Conservation (phyloP, 2,113 vertebrate genomes). For the Synchiropus splendidus region DNA sequence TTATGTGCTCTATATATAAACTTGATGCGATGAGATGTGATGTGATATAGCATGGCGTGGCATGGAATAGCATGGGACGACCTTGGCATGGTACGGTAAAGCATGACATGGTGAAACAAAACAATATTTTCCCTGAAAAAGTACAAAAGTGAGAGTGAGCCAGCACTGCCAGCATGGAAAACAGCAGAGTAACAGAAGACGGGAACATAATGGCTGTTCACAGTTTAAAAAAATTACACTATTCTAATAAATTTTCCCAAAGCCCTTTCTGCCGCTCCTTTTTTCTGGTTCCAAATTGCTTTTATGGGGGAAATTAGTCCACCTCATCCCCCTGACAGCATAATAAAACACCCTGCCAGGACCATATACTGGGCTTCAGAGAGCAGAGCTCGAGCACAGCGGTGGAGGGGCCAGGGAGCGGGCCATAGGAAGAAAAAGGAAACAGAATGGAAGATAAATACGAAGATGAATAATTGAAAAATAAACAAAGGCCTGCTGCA, state of each 20-base stretch:
- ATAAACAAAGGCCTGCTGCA: constrained; percentile 3
- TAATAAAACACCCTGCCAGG: constrained; percentile 59
- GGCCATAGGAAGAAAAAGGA: constrained; percentile 2
- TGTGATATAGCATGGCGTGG: too few relatives aligned
- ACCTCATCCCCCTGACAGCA: constrained; percentile 50
- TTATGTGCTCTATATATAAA: too few relatives aligned
- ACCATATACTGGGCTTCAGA: constrained; percentile 45
- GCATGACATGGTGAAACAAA: too few relatives aligned
- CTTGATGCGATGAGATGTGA: too few relatives aligned
- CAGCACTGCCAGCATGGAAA: constrained; percentile 20
- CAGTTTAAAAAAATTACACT: constrained; percentile 43
- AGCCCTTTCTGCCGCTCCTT: constrained; percentile 30
- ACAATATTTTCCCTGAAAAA: too few relatives aligned
- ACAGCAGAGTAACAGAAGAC: constrained; percentile 17
- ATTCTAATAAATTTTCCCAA: constrained; percentile 52
- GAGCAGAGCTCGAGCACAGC: constrained; percentile 27
- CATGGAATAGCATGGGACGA: too few relatives aligned
- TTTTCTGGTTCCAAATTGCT: constrained; percentile 50
- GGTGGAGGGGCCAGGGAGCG: constrained; percentile 1
- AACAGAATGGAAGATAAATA: constrained; percentile 1
- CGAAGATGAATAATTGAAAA: constrained; percentile 2
- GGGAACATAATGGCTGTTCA: constrained; percentile 56
- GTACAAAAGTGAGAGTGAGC: too few relatives aligned
- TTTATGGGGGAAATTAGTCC: constrained; percentile 57
- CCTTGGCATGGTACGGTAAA: too few relatives aligned